Evolutionary conservation across 1,140 invertebrate genomes (phyloP).

Genomic region (Drosophila nebulosa): DNA sequence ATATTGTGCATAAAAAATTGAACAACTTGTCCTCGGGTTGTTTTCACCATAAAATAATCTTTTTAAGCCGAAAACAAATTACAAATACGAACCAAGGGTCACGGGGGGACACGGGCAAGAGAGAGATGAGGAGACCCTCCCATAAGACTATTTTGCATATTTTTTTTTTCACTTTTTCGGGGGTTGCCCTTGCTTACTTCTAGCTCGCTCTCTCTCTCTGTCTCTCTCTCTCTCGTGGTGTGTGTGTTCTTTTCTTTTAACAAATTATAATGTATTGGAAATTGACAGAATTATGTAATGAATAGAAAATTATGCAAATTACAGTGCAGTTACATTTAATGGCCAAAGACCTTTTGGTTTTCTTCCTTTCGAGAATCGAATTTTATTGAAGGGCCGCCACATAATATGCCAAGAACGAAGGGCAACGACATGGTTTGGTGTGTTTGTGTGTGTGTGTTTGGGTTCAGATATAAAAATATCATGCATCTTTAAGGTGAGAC

Average conservation of each 20-base stretch:
- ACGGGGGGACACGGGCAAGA: not conserved
- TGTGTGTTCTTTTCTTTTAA: conserved; percentile 42
- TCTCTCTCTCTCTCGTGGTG: not conserved
- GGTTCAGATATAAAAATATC: not conserved
- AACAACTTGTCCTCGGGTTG: conserved; percentile 58
- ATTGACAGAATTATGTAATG: conserved; percentile 81
- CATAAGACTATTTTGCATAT: conserved; percentile 65
- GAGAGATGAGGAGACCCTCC: conserved; percentile 16
- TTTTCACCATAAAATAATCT: conserved; percentile 79
- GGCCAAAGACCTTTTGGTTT: conserved; percentile 60
- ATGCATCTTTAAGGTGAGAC: not conserved
- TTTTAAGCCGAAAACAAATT: conserved; percentile 78
- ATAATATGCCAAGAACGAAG: conserved; percentile 2
- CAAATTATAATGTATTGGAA: conserved; percentile 81
- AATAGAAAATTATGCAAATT: conserved; percentile 81
- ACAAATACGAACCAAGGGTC: conserved; percentile 57
- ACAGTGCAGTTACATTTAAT: conserved; percentile 80
- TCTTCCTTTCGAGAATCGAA: conserved; percentile 27
- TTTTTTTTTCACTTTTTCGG: conserved; percentile 9
- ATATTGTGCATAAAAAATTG: conserved; percentile 73
- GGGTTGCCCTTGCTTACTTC: conserved; percentile 23
- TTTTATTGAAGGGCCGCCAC: conserved; percentile 46
- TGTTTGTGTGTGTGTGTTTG: not conserved
- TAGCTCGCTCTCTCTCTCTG: not conserved
- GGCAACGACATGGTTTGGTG: not conserved